phyloP scores from a whole-genome alignment of 1,140 invertebrate species.

The Holotrichia oblita region DNA sequence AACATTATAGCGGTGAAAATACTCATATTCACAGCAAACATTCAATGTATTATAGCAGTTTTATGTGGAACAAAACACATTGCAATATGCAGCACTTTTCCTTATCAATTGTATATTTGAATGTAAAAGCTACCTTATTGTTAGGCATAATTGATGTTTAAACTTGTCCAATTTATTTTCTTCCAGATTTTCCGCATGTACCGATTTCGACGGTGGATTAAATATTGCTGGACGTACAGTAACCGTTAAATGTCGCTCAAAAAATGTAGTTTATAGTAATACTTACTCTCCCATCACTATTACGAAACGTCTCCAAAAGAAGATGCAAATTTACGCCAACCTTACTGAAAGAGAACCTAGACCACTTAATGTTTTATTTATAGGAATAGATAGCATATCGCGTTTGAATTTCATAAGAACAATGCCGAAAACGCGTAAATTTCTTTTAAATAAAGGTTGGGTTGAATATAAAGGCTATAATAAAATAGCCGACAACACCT shows the following conservation, averaged over 20 bases:
- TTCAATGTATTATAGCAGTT: too few species aligned
- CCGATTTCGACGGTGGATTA: background rate
- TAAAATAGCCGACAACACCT: slow-evolving; percentile 82
- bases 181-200: slow-evolving; percentile 21
- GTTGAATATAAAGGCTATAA: slow-evolving; percentile 70
- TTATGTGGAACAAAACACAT: too few species aligned
- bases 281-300: slow-evolving; percentile 61
- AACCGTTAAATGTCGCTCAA: slow-evolving; percentile 31
- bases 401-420: slow-evolving; percentile 78
- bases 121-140: too few species aligned
- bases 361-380: slow-evolving; percentile 71
- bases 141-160: too few species aligned
- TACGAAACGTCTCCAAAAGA: slow-evolving; percentile 47
- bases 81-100: too few species aligned
- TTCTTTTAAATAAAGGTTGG: slow-evolving; percentile 66
- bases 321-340: slow-evolving; percentile 44
- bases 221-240: background rate
- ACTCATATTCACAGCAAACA: too few species aligned
- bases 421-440: slow-evolving; percentile 77
- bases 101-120: too few species aligned
- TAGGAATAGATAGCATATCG: slow-evolving; percentile 87
- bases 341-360: background rate
- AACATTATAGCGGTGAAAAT: too few species aligned
- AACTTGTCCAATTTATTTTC: too few species aligned
- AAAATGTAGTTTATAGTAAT: slow-evolving; percentile 62